Percentiles rank a stretch among this genome's conserved stretches.
Conservation (phyloP, 2,113 vertebrate species). For the Rhabdomys dilectus region DNA sequence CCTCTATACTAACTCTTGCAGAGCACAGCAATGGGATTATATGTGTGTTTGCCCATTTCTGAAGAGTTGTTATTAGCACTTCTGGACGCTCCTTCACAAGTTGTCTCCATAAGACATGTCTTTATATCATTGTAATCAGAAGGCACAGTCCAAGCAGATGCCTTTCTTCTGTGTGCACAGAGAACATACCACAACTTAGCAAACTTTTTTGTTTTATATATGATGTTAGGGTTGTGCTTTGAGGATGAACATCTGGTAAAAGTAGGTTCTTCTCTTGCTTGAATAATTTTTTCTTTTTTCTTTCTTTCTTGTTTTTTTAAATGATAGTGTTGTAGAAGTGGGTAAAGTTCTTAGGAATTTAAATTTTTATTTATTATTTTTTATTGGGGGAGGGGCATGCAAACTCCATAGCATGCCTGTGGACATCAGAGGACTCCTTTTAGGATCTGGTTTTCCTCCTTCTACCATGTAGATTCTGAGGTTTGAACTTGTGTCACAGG, state of each 20-base stretch:
- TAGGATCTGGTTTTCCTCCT: not conserved
- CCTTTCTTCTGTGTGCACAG: slow-evolving; percentile 21
- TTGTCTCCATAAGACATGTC: not conserved
- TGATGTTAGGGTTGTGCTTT: slow-evolving; percentile 42
- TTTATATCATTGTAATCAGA: not conserved
- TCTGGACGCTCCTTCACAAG: not conserved
- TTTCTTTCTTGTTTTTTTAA: not conserved
- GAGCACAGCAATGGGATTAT: not conserved
- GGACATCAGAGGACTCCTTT: not conserved
- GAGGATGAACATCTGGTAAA: not conserved
- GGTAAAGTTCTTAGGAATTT: not conserved
- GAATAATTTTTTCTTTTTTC: not conserved
- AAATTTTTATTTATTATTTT: not conserved
- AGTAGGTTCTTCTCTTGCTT: not conserved
- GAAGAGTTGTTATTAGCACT: not conserved
- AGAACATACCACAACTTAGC: not conserved
- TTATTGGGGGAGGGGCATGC: not conserved
- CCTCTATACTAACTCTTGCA: not conserved
- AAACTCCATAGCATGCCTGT: not conserved
- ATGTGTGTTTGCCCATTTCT: not conserved
- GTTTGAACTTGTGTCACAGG: not conserved
- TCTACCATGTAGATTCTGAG: not conserved
- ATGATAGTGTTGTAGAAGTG: slow-evolving; percentile 37
- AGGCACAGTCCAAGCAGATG: not conserved
- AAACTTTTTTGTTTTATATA: not conserved